Conservation (phyloP, 2,113 vertebrate species). For the Grammomys surdaster region DNA sequence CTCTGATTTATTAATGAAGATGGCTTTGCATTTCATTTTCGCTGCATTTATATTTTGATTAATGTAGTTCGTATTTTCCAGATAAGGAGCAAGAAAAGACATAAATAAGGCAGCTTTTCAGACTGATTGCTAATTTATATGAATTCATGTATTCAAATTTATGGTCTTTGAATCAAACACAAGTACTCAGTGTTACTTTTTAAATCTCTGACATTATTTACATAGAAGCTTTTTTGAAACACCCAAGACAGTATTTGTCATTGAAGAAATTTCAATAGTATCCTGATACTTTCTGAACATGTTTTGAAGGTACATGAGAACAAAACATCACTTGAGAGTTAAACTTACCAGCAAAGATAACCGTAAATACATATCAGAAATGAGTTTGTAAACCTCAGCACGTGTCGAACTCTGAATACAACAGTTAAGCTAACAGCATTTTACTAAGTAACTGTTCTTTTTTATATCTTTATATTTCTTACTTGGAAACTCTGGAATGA, state of each 20-base stretch:
- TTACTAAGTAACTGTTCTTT: not conserved
- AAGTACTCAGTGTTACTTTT: constrained; percentile 75
- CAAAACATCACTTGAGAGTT: constrained; percentile 62
- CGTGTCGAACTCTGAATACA: not conserved
- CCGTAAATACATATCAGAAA: not conserved
- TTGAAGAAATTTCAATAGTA: constrained; percentile 74
- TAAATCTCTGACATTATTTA: constrained; percentile 76
- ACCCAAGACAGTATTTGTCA: constrained; percentile 74
- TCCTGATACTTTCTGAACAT: constrained; percentile 71
- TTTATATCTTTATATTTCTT: not conserved
- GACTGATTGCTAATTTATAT: constrained; percentile 83
- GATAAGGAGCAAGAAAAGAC: constrained; percentile 70
- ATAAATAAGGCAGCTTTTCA: constrained; percentile 74
- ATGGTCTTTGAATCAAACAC: constrained; percentile 80
- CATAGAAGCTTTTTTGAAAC: constrained; percentile 74
- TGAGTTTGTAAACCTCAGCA: not conserved
- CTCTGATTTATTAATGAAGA: constrained; percentile 67
- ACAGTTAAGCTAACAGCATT: not conserved
- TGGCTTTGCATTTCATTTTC: constrained; percentile 79
- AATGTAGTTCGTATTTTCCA: constrained; percentile 70
- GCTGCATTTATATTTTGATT: constrained; percentile 76
- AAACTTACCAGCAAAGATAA: constrained; percentile 40
- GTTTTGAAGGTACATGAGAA: constrained; percentile 60
- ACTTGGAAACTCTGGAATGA: not conserved
- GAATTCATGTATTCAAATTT: constrained; percentile 83